phyloP scores from a whole-genome alignment of 2,797 vertebrate species.

The Sebastes oblongus region DNA sequence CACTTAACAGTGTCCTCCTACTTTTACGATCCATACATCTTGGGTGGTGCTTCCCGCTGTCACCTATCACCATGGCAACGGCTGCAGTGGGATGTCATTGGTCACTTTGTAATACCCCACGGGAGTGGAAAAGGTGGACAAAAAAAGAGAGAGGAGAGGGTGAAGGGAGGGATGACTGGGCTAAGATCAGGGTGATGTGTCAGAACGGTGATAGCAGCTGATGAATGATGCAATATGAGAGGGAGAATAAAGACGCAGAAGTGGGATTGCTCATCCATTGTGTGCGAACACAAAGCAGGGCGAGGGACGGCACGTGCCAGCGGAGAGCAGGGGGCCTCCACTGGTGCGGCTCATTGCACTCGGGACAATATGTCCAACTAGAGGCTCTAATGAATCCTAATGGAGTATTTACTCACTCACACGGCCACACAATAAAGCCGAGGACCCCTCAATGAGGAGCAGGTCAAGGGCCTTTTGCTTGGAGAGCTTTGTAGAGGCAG shows the following conservation, averaged over 20 bases:
- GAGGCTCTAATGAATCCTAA: constrained; percentile 70
- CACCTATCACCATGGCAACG: constrained; percentile 69
- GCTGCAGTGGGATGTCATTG: constrained; percentile 60
- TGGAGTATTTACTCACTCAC: constrained; percentile 63
- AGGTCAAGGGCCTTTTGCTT: constrained; percentile 60
- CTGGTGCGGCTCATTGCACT: constrained; percentile 52
- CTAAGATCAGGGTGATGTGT: constrained; percentile 3
- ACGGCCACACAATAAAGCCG: constrained; percentile 42
- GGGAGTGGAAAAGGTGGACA: constrained; percentile 15
- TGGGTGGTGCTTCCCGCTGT: constrained; percentile 60
- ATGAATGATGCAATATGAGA: constrained; percentile 29
- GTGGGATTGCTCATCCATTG: constrained; percentile 28
- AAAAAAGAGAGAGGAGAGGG: neutral
- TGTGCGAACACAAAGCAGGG: constrained; percentile 44
- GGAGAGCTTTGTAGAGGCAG: constrained; percentile 5
- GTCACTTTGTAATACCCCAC: constrained; percentile 54
- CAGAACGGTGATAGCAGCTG: constrained; percentile 15
- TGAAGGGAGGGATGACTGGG: neutral
- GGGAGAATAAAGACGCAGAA: constrained; percentile 10
- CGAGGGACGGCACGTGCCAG: constrained; percentile 44
- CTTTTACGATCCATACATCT: constrained; percentile 68
- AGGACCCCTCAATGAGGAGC: constrained; percentile 32
- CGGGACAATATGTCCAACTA: constrained; percentile 61
- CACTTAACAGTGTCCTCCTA: constrained; percentile 23
- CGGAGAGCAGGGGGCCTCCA: constrained; percentile 30